Conservation (phyloP, 2,113 vertebrate species). For the Lasiurus cinereus region DNA sequence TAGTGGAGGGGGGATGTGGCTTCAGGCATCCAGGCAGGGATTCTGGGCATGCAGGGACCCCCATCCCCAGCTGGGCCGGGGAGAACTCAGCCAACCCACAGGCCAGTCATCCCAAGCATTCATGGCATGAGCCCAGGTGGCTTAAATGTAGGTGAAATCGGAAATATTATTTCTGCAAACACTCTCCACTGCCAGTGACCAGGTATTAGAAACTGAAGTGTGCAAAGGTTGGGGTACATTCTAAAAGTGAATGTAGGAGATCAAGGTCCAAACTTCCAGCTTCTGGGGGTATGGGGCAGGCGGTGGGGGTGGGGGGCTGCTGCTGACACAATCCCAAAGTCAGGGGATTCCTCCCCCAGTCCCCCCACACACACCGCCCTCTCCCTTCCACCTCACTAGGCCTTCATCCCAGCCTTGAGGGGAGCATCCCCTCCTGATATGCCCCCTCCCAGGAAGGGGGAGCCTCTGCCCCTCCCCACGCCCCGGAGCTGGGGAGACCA, state of each 20-base stretch:
- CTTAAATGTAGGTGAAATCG: neutral
- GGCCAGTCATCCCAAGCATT: neutral
- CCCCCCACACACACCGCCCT: neutral
- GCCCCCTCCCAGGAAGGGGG: no score
- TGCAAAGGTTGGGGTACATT: no score
- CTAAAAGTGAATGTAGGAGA: neutral
- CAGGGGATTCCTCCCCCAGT: no score
- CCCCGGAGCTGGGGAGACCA: neutral
- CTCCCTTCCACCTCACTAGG: no score
- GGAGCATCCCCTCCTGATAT: neutral
- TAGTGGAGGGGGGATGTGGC: rapidly evolving
- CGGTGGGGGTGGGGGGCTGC: neutral
- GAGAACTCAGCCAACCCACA: neutral
- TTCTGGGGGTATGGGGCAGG: neutral
- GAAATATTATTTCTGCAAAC: neutral
- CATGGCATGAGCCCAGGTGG: neutral
- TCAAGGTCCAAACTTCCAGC: neutral
- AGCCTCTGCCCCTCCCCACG: no score
- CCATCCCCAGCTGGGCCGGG: neutral
- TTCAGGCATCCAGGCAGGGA: neutral
- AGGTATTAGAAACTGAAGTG: neutral
- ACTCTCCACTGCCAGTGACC: no score
- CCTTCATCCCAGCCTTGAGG: neutral
- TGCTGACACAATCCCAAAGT: neutral
- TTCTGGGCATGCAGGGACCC: neutral